Evolutionary conservation across 2,797 vertebrate species (phyloP).

Genomic region (Leucoraja ocellata): DNA sequence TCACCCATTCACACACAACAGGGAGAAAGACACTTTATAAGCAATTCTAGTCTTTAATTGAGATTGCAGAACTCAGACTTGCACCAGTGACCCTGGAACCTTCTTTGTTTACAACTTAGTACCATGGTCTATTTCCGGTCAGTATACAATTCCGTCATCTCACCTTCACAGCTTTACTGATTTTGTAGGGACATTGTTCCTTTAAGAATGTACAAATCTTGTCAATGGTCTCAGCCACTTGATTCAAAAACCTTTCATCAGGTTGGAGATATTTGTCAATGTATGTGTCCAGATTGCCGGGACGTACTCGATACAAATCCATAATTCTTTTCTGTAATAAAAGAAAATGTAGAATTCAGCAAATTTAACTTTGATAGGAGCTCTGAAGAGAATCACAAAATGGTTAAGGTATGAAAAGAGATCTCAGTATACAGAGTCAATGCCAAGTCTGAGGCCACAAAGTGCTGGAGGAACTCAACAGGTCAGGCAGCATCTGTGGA

Average conservation of each 20-base stretch:
- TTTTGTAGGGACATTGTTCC: too few relatives aligned
- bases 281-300: conserved; percentile 43
- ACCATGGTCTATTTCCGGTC: neutral
- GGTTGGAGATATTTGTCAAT: conserved; percentile 41
- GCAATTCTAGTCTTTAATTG: too few relatives aligned
- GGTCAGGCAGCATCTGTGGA: too few relatives aligned
- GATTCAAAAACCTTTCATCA: too few relatives aligned
- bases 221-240: too few relatives aligned
- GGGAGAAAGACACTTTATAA: neutral
- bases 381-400: neutral
- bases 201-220: too few relatives aligned
- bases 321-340: conserved; percentile 38
- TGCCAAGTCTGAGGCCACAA: too few relatives aligned
- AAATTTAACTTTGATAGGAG: neutral
- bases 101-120: neutral
- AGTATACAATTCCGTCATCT: neutral
- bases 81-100: neutral
- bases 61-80: neutral
- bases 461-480: too few relatives aligned
- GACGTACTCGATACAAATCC: conserved; percentile 39
- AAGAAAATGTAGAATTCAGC: neutral
- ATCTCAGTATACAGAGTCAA: too few relatives aligned
- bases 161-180: too few relatives aligned
- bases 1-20: neutral
- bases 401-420: too few relatives aligned